Base-by-base conservation (phyloP, 2,113 vertebrate genomes). In the Dromas ardeola region DNA sequence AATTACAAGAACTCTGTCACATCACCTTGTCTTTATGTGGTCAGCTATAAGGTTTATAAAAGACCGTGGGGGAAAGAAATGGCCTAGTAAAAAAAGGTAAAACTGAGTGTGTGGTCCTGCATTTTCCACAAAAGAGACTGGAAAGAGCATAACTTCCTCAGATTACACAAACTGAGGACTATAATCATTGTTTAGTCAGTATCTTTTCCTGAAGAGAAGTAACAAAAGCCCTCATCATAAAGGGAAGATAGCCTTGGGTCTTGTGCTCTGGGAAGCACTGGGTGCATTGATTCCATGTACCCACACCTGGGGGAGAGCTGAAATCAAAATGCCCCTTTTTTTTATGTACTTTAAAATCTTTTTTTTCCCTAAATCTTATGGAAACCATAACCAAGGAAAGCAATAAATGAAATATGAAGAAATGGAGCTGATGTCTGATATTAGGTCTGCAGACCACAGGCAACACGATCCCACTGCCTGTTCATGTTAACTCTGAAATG, bases 231-330 rank as follows among this genome's bases (percentile, higher is more conserved):
- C 10, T 45, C 30, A 49, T 22, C 36, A 77, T 42, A 40, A 67
- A 91, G 58, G n/a, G 66, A 88, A 58, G 19, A 38, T 23, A 20
- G 36, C 15, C 19, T 58, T 70, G 27, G 5, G 6, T 88, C 15
- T 80, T 70, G 34, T 14, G 9, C 9, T 81, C 50, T 38, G 42
- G 29, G 38, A 79, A 84, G n/a, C 20, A 21, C 26, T 0, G 0
- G 6, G 14, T 79, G 20, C 29, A 88, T 74, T 82, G 32, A 71
- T 91, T 79, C 23, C 14, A 55, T 21, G 17, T 27, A n/a, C 12
- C 2, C 4, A 27, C 20, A 72, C 4, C 15, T 36, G 6, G 15
- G 3, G 8, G 8, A 58, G 15, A 65, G 7, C 13, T 56, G 50
- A 84, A 91, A 86, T 56, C 22, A 80, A 81, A 85, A 50, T 66